Evolutionary conservation across 2,113 vertebrate species (phyloP).

Genomic region (Triplophysa tibetana): DNA sequence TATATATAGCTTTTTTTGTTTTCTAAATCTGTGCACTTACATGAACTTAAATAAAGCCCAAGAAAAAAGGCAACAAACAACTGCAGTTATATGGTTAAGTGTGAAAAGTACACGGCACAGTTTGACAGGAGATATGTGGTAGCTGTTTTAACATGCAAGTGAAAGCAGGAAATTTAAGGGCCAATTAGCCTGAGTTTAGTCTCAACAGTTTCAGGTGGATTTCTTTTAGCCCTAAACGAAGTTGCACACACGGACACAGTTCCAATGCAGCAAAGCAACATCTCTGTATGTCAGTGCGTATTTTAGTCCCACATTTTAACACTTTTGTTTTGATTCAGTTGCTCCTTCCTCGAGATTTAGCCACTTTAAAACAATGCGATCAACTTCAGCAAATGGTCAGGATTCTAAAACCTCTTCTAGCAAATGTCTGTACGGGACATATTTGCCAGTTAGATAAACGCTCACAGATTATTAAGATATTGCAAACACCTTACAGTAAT

Average conservation of each 20-base stretch:
- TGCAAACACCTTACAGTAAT: background rate
- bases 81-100: slow-evolving; percentile 12
- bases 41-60: slow-evolving; percentile 33
- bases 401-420: background rate
- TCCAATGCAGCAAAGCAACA: background rate
- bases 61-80: background rate
- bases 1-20: slow-evolving; percentile 53
- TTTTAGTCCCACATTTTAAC: slow-evolving; percentile 17
- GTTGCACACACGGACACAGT: slow-evolving; percentile 25
- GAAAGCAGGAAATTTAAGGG: slow-evolving; percentile 34
- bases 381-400: background rate
- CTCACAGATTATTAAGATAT: slow-evolving; percentile 5
- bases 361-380: slow-evolving; percentile 36
- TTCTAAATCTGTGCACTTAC: slow-evolving; percentile 35
- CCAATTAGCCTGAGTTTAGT: slow-evolving; percentile 53
- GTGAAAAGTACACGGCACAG: slow-evolving; percentile 1
- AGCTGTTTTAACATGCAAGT: slow-evolving; percentile 1
- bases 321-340: slow-evolving; percentile 27
- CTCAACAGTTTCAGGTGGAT: slow-evolving; percentile 16
- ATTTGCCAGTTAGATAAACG: background rate
- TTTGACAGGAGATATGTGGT: slow-evolving; percentile 32
- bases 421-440: background rate
- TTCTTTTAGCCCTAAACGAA: slow-evolving; percentile 10
- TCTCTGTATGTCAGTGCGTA: slow-evolving; percentile 1
- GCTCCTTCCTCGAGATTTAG: background rate